These are phyloP conservation scores for Mixornis gularis DNA, from an alignment of 2,113 vertebrate species.

Conservation along the genomic window DNA sequence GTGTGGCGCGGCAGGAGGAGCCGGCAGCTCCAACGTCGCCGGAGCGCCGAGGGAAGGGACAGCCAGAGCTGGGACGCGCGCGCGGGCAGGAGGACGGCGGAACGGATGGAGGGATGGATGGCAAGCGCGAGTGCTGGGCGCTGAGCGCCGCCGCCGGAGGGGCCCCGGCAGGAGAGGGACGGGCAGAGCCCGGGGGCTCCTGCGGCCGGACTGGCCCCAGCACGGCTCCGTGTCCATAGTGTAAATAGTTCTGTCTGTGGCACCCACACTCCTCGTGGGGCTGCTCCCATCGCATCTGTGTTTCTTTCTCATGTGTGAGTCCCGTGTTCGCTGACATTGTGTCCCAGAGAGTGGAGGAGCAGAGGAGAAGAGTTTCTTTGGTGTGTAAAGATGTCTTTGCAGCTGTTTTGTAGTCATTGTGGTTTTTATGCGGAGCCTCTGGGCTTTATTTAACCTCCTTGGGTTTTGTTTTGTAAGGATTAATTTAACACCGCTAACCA, in stretches of 20 bases:
- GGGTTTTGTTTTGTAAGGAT: constrained; percentile 60
- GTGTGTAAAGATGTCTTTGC: constrained; percentile 35
- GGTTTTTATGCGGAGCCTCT: background rate
- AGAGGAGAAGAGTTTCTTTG: background rate
- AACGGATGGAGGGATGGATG: background rate
- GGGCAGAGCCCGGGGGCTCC: constrained; percentile 11
- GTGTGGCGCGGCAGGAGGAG: background rate
- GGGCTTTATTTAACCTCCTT: constrained; percentile 47
- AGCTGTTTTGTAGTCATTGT: constrained; percentile 51
- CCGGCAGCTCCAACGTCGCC: background rate
- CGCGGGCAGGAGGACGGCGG: background rate
- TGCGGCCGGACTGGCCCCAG: background rate
- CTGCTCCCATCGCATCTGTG: background rate
- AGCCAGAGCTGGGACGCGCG: background rate
- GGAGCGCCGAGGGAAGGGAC: background rate
- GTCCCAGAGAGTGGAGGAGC: background rate
- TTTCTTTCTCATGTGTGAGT: constrained; percentile 5
- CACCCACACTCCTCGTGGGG: background rate
- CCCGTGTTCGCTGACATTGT: background rate
- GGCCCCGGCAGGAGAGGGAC: background rate
- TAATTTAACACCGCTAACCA: constrained; percentile 69
- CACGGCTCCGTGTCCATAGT: background rate
- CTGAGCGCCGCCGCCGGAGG: background rate
- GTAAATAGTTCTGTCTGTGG: constrained; percentile 38
- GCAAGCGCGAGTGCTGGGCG: background rate